Evolutionary conservation across 2,113 vertebrate species (phyloP).

Genomic region (Calcarius ornatus): DNA sequence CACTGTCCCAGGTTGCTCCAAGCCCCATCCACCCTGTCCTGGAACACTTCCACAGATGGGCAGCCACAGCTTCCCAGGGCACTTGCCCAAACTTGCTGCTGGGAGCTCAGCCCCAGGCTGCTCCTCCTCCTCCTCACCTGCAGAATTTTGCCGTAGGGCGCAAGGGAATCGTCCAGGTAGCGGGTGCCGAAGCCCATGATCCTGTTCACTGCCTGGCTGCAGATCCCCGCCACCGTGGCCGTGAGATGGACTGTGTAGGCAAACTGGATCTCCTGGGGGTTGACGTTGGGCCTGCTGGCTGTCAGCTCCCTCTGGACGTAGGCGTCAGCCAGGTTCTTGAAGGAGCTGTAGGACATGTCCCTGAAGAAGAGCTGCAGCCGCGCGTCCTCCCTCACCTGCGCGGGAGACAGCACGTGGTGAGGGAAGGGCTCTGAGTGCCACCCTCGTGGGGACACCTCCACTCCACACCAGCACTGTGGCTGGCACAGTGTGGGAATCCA

Average conservation of each 20-base stretch:
- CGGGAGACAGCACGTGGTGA: accelerated
- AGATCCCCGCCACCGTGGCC: conserved; percentile 73
- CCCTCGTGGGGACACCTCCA: accelerated
- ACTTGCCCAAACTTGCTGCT: neutral
- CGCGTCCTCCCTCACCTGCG: conserved; percentile 78
- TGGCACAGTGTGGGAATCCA: neutral
- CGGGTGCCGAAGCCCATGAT: conserved; percentile 82
- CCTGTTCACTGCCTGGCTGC: conserved; percentile 73
- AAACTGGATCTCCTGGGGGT: conserved; percentile 72
- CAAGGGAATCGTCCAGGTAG: conserved; percentile 75
- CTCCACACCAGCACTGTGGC: neutral
- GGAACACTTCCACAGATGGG: neutral
- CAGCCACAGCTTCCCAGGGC: neutral
- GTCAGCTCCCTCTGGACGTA: conserved; percentile 68
- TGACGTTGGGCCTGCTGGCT: neutral
- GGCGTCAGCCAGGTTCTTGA: conserved; percentile 79
- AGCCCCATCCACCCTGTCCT: neutral
- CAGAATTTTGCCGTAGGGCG: conserved; percentile 54
- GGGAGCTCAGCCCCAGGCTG: neutral
- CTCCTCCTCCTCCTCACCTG: conserved; percentile 48
- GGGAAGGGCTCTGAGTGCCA: accelerated
- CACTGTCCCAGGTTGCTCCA: neutral
- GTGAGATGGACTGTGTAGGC: conserved; percentile 81
- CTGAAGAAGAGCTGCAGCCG: conserved; percentile 74
- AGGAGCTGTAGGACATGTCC: conserved; percentile 79